Conservation (phyloP, 2,797 vertebrate genomes). For the Ara ararauna region DNA sequence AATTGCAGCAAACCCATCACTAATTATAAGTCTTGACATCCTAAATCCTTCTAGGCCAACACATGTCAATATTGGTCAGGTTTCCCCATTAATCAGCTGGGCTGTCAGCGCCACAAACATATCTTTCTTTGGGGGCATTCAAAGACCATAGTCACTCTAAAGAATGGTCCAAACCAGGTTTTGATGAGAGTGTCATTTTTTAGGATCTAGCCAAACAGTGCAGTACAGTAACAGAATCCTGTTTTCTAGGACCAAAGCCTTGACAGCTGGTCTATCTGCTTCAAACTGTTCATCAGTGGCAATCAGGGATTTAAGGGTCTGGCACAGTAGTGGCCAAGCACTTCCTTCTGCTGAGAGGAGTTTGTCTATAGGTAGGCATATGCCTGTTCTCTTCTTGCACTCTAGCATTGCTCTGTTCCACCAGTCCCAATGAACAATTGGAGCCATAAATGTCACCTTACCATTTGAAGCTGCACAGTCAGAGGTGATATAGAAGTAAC, state of each 20-base stretch:
- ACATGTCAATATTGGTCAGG: neutral
- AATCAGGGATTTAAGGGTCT: neutral
- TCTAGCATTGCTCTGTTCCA: neutral
- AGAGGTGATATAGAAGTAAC: neutral
- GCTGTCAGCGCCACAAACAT: neutral
- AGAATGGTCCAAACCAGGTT: neutral
- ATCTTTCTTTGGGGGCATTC: neutral
- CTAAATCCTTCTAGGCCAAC: neutral
- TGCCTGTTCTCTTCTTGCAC: neutral
- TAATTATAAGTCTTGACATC: accelerated
- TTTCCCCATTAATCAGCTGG: neutral
- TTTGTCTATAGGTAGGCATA: neutral
- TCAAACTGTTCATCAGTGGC: neutral
- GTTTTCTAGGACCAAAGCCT: neutral
- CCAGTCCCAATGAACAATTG: neutral
- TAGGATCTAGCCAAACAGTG: neutral
- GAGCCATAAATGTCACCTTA: neutral
- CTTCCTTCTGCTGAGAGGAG: neutral
- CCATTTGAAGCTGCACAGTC: neutral
- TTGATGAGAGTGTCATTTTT: neutral
- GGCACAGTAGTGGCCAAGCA: neutral
- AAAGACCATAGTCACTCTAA: neutral
- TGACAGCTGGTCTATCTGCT: neutral
- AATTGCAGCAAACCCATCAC: neutral
- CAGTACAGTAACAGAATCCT: neutral